These are phyloP conservation scores for Dasypolia templi DNA, from an alignment of 2,888 invertebrate species.

Conservation along the genomic window DNA sequence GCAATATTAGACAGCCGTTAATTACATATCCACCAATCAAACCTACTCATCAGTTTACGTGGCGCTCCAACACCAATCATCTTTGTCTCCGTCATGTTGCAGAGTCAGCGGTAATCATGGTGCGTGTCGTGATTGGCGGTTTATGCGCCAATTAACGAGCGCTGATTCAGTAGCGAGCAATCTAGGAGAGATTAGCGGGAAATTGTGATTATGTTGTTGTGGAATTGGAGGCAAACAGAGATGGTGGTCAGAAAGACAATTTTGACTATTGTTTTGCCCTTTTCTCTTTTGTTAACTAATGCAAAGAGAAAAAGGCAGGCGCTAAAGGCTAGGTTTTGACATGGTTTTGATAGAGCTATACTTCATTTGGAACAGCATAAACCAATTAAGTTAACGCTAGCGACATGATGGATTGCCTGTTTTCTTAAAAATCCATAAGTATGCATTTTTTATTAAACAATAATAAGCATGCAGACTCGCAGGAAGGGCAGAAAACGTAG, in stretches of 20 bases:
- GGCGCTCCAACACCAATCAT: slow-evolving; percentile 42
- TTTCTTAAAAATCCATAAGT: no score
- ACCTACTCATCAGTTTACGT: slow-evolving; percentile 38
- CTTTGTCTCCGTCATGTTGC: slow-evolving; percentile 28
- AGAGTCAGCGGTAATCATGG: slow-evolving; percentile 57
- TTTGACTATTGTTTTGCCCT: no score
- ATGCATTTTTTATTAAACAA: no score
- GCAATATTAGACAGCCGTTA: slow-evolving; percentile 4
- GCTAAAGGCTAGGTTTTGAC: no score
- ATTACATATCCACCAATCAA: slow-evolving; percentile 39
- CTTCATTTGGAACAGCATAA: no score
- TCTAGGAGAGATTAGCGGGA: slow-evolving; percentile 27
- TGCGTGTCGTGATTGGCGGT: slow-evolving; percentile 52
- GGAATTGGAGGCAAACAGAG: not conserved
- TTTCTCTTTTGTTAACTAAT: no score
- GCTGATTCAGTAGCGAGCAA: slow-evolving; percentile 43
- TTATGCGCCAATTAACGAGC: slow-evolving; percentile 51
- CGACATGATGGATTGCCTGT: no score
- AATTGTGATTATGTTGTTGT: slow-evolving; percentile 15
- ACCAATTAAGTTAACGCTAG: no score
- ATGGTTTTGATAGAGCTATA: no score
- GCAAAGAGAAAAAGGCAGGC: no score
- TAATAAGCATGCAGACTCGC: not conserved
- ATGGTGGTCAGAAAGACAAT: not conserved
- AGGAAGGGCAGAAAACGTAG: not conserved